phyloP scores from a whole-genome alignment of 2,888 invertebrate genomes.

The Globia sparganii region DNA sequence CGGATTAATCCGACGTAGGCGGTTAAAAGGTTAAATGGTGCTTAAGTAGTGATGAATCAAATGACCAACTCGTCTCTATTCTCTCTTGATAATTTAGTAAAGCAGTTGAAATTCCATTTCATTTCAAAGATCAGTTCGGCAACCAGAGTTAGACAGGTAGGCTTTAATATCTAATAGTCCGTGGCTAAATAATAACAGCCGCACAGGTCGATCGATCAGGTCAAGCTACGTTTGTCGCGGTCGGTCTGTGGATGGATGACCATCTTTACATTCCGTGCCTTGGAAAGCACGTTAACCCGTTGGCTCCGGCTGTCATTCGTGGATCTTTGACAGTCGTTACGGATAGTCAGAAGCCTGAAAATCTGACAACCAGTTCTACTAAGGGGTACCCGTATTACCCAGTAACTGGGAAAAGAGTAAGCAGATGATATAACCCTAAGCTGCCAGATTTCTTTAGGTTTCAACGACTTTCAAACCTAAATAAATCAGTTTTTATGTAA shows the following conservation, averaged over 20 bases:
- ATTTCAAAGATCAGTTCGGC: neutral
- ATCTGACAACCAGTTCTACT: neutral
- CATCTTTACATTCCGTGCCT: neutral
- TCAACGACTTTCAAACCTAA: neutral
- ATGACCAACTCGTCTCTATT: neutral
- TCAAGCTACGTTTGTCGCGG: neutral
- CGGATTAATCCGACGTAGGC: no score
- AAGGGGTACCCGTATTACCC: neutral
- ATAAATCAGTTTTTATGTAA: neutral
- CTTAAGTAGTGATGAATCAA: neutral
- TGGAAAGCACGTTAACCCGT: neutral
- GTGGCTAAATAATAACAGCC: neutral
- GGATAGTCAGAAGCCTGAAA: neutral
- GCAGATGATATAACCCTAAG: neutral
- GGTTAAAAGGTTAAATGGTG: no score
- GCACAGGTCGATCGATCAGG: neutral
- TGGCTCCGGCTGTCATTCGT: neutral
- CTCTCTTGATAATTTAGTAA: neutral
- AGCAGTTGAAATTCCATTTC: neutral
- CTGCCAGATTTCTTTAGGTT: neutral
- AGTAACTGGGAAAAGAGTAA: neutral
- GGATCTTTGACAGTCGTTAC: neutral
- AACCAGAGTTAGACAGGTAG: neutral
- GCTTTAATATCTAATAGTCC: neutral
- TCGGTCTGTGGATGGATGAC: no score